A percentile compares a stretch with the other conserved stretches of the same genome.
These are phyloP conservation scores for Craterocephalus amniculus DNA, from an alignment of 2,797 vertebrate genomes.

Conservation along the genomic window DNA sequence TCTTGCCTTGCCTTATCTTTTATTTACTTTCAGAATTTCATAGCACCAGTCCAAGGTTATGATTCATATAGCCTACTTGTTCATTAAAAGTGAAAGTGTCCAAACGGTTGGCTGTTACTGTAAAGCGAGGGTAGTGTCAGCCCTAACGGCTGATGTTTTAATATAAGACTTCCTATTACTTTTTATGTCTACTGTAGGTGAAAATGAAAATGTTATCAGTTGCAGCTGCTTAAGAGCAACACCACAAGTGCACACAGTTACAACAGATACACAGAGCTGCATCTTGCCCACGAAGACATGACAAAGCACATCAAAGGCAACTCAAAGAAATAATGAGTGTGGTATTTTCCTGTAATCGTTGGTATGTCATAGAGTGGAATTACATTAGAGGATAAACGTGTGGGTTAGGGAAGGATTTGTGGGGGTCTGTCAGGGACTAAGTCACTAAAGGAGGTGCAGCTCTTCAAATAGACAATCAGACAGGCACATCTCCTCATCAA, in stretches of 20 bases:
- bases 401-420: background rate
- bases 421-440: slow-evolving; percentile 49
- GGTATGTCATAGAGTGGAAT: slow-evolving; percentile 41
- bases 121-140: background rate
- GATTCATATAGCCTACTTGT: too few species aligned
- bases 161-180: background rate
- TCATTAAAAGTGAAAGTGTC: too few species aligned
- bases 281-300: slow-evolving; percentile 16
- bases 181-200: background rate
- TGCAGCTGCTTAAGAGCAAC: background rate
- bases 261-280: background rate
- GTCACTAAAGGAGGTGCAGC: slow-evolving; percentile 66
- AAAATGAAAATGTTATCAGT: background rate
- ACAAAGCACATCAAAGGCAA: slow-evolving; percentile 34
- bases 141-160: background rate
- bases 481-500: slow-evolving; percentile 64
- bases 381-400: slow-evolving; percentile 26
- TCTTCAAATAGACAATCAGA: slow-evolving; percentile 68
- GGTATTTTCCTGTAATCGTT: slow-evolving; percentile 49
- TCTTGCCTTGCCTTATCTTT: too few species aligned
- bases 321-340: slow-evolving; percentile 15
- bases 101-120: too few species aligned
- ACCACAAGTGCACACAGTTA: background rate
- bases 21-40: too few species aligned
- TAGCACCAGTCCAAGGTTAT: too few species aligned